Conservation (phyloP, 2,888 invertebrate species). For the Drosophila emarginata region DNA sequence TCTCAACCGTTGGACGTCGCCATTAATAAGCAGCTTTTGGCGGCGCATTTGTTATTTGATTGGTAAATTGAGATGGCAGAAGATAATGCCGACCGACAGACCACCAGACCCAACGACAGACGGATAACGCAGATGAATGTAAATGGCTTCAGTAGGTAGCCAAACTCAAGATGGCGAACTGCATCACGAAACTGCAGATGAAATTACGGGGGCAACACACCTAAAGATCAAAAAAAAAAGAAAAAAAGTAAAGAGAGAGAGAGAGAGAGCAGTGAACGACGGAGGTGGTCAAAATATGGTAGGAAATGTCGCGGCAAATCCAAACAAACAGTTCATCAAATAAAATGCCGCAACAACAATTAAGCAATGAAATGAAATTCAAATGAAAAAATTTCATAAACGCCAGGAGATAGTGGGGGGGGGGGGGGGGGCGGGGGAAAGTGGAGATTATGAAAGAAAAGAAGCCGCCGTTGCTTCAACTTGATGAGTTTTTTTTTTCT, state of each 20-base stretch:
- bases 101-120: conserved; percentile 14
- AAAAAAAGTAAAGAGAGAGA: background rate
- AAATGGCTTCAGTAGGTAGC: conserved; percentile 74
- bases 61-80: conserved; percentile 76
- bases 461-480: conserved; percentile 61
- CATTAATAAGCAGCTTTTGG: conserved; percentile 79
- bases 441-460: conserved; percentile 62
- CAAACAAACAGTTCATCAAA: conserved; percentile 78
- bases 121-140: conserved; percentile 51
- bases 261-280: background rate
- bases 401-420: conserved; percentile 42
- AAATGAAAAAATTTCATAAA: conserved; percentile 70
- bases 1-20: conserved; percentile 55
- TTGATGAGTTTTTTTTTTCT: conserved; percentile 69
- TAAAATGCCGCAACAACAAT: conserved; percentile 65
- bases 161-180: conserved; percentile 60
- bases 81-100: conserved; percentile 36
- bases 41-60: conserved; percentile 78
- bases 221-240: conserved; percentile 23
- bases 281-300: conserved; percentile 13
- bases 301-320: conserved; percentile 77
- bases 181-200: conserved; percentile 47
- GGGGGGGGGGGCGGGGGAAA: background rate
- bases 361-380: conserved; percentile 70
- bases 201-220: conserved; percentile 59